These are phyloP conservation scores for Cantharis rufa DNA, from an alignment of 2,888 invertebrate genomes.

Conservation along the genomic window DNA sequence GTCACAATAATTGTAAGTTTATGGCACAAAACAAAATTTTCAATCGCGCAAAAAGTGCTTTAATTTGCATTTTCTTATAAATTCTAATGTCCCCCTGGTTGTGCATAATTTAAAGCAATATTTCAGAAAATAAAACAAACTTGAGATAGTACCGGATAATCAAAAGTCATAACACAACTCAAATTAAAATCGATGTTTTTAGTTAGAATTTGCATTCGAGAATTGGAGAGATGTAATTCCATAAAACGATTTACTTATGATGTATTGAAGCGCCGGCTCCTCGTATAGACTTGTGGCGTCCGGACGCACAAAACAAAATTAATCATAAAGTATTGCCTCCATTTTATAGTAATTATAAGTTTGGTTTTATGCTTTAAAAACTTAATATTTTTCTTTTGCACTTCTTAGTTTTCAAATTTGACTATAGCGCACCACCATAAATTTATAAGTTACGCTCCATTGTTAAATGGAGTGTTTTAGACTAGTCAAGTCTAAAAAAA, in stretches of 20 bases:
- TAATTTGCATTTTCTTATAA: constrained; percentile 12
- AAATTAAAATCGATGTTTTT: constrained; percentile 43
- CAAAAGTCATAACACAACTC: constrained; percentile 40
- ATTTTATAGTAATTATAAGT: constrained; percentile 41
- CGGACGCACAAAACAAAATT: constrained; percentile 38
- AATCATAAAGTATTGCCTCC: constrained; percentile 39
- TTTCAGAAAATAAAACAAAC: constrained; percentile 31
- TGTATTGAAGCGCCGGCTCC: constrained; percentile 45
- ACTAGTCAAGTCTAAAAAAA: background rate
- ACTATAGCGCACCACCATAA: background rate
- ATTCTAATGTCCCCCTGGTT: constrained; percentile 20
- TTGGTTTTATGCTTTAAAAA: constrained; percentile 34
- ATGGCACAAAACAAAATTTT: background rate
- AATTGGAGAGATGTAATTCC: constrained; percentile 40
- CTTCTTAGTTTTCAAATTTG: constrained; percentile 9
- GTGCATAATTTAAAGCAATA: constrained; percentile 5
- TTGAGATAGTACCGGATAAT: constrained; percentile 39
- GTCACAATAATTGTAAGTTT: background rate
- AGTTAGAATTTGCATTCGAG: constrained; percentile 42
- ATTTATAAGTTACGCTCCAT: background rate
- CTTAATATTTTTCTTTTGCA: constrained; percentile 21
- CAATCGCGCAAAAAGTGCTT: background rate
- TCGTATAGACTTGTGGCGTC: constrained; percentile 37
- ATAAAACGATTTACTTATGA: constrained; percentile 47
- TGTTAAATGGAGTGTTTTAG: constrained; percentile 1